Evolutionary conservation across 1,140 invertebrate genomes (phyloP), one percentile per base, ranked within the genome.

Genomic region (Trialeurodes vaporariorum): DNA sequence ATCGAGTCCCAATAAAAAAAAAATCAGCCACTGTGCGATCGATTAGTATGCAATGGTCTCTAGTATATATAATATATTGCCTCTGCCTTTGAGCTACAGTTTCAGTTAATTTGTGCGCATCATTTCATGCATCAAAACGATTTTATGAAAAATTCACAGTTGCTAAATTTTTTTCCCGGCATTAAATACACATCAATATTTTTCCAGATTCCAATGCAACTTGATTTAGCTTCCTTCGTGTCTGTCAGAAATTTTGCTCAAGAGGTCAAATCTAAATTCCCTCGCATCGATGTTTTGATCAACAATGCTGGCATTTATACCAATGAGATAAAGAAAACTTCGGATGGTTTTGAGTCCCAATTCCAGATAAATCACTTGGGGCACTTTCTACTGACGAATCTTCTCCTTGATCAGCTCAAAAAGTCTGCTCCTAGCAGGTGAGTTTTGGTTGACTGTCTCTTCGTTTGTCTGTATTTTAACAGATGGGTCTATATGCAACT

Each of bases 281-380:
- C 78, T 0, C 76, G 83, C 71, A 81, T 93, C 68, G 81, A 93
- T 77, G 83, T 89, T 34, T 76, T 93, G 2, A 84, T 93, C 27
- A 90, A 91, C 74, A 92, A 92, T 77, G 90, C 90, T 58, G 88
- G 87, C 12, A 81, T 88, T 1, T 82, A 81, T 64, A 79, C 83
- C 59, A 78, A 76, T 63, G 71, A 79, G 63, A 74, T 79, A n/a
- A 71, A 76, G 0, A 77, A 77, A 62, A 94, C 91, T 0, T 79
- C 83, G 72, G 92, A 95, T 79, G 90, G 90, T 0, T 91, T 90
- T 79, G 93, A 96, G 79, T 85, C 87, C 61, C 87, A 92, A 76
- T 86, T 92, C 77, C 89, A 86, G 17, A 85, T 89, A 0, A 92
- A 92, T 79, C 86, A 92, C 73, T 79, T 92, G 58, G 89, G 88